phyloP scores from a whole-genome alignment of 2,113 vertebrate genomes.

The Raja brachyura region DNA sequence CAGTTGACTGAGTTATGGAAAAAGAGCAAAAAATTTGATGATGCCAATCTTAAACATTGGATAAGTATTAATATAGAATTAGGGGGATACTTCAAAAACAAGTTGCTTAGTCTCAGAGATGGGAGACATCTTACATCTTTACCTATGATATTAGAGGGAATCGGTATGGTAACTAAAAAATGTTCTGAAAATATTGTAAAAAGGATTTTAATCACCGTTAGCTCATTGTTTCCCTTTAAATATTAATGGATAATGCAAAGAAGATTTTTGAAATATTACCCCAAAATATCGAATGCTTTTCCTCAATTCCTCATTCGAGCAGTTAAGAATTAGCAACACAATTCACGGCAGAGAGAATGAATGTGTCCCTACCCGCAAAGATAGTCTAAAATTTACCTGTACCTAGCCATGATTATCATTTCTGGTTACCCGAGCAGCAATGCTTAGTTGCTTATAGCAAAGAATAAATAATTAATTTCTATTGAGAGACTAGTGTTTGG shows the following conservation, averaged over 20 bases:
- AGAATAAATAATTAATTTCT: slow-evolving; percentile 9
- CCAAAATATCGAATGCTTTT: background rate
- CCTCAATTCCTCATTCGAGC: background rate
- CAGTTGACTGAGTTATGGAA: background rate
- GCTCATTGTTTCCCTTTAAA: background rate
- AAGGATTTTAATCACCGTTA: background rate
- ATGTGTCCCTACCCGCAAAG: background rate
- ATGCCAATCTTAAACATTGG: background rate
- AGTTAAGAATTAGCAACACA: slow-evolving; percentile 5
- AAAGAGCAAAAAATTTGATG: slow-evolving; percentile 13
- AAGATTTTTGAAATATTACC: background rate
- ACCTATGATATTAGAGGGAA: no score
- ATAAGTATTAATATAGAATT: background rate
- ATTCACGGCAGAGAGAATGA: background rate
- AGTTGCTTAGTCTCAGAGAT: background rate
- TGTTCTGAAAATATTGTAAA: background rate
- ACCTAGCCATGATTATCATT: slow-evolving; percentile 9
- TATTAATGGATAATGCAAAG: background rate
- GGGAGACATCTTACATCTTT: background rate
- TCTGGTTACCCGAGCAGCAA: slow-evolving; percentile 31
- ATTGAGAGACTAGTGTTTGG: slow-evolving; percentile 33
- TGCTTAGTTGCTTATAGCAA: slow-evolving; percentile 22
- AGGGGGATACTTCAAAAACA: background rate
- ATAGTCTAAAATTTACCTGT: background rate
- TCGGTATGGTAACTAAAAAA: background rate